Percentiles rank a stretch among this genome's conserved stretches.
Evolutionary conservation across 2,797 vertebrate genomes (phyloP).

Genomic region (Ispidina lecontei): DNA sequence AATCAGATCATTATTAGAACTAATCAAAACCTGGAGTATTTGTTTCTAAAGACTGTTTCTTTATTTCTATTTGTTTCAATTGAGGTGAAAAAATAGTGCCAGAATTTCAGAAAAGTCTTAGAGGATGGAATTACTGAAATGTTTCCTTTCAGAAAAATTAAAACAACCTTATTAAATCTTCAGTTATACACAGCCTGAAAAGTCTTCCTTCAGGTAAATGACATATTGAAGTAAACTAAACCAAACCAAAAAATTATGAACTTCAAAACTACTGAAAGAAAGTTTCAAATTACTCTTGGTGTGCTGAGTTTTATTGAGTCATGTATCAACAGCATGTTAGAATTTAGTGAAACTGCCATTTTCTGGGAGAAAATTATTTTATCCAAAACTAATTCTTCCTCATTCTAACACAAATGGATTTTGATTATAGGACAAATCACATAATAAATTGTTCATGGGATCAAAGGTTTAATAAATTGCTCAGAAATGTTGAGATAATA

Average conservation of each 20-base stretch:
- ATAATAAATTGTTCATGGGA: not conserved
- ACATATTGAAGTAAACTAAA: not conserved
- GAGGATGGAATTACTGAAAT: not conserved
- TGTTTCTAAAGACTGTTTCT: not conserved
- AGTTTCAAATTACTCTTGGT: not conserved
- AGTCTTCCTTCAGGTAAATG: not conserved
- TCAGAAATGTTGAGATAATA: constrained; percentile 28
- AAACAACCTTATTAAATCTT: not conserved
- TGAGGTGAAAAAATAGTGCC: accelerated
- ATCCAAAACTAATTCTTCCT: not conserved
- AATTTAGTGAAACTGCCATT: not conserved
- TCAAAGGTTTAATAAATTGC: not conserved
- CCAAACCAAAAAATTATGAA: not conserved
- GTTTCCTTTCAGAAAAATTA: not conserved
- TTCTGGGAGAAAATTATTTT: not conserved
- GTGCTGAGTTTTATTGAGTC: not conserved
- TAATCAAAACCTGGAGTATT: not conserved
- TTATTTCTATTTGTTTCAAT: not conserved
- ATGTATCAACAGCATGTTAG: not conserved
- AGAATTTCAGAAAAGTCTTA: not conserved
- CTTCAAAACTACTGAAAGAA: not conserved
- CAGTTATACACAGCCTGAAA: not conserved
- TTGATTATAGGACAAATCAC: not conserved
- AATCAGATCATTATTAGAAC: not conserved
- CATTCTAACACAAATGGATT: not conserved